These are phyloP conservation scores for Anguilla marmorata DNA, from an alignment of 2,797 vertebrate genomes.

Conservation along the genomic window DNA sequence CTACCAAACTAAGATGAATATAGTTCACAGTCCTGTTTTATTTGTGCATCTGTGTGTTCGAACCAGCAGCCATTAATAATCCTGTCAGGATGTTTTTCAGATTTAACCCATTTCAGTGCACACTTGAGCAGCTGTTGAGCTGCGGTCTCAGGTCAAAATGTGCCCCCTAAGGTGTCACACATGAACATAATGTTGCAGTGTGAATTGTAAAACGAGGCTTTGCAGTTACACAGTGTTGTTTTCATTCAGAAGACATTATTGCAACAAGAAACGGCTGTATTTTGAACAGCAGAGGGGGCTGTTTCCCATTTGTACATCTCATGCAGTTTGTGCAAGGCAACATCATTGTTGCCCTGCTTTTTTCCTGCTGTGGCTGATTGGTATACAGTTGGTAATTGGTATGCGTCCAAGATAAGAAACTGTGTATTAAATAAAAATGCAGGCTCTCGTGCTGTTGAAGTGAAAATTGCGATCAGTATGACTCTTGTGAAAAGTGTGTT, in stretches of 20 bases:
- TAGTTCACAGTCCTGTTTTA: neutral
- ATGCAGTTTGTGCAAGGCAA: neutral
- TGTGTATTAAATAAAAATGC: neutral
- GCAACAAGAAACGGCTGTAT: neutral
- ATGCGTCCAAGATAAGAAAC: neutral
- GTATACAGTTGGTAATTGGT: neutral
- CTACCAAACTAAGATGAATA: neutral
- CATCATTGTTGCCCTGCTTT: neutral
- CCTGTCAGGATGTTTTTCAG: neutral
- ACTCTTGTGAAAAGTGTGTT: neutral
- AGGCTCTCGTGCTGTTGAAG: neutral
- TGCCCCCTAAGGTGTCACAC: neutral
- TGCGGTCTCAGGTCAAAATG: neutral
- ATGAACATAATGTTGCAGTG: neutral
- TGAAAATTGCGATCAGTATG: neutral
- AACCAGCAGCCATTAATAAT: neutral
- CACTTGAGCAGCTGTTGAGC: neutral
- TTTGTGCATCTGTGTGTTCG: neutral
- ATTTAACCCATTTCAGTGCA: neutral
- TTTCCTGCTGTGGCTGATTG: neutral
- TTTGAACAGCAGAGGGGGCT: conserved; percentile 67
- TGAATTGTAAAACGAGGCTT: neutral
- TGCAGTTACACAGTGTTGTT: neutral
- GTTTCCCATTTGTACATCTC: conserved; percentile 43
- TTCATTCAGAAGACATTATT: neutral